A percentile compares a stretch with the other conserved stretches of the same genome.
phyloP scores from a whole-genome alignment of 2,888 invertebrate genomes.

The Silvanus unidentatus region DNA sequence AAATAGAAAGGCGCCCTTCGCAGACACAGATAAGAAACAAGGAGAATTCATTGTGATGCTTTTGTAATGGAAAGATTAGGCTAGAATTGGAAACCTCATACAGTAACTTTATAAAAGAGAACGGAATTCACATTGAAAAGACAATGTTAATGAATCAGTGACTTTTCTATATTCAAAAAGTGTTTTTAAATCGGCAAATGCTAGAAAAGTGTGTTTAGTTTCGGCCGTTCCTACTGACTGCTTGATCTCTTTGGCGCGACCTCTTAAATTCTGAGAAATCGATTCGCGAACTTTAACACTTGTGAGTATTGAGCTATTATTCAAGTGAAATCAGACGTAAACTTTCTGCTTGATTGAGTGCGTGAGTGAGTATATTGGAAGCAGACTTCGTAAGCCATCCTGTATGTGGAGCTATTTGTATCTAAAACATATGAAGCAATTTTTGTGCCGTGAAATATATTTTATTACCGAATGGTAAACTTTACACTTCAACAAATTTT shows the following conservation, averaged over 20 bases:
- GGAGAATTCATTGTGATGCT: constrained; percentile 34
- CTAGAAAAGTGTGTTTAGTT: constrained; percentile 4
- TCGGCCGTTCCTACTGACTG: constrained; percentile 3
- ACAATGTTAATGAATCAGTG: constrained; percentile 11
- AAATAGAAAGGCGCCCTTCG: constrained; percentile 13
- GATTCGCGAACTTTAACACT: constrained; percentile 35
- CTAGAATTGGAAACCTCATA: constrained; percentile 31
- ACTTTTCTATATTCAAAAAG: not conserved
- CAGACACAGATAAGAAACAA: constrained; percentile 25
- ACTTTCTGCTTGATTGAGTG: constrained; percentile 42
- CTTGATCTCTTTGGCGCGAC: constrained; percentile 25
- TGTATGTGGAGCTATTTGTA: constrained; percentile 11
- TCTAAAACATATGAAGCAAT: constrained; percentile 19
- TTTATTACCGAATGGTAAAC: constrained; percentile 27
- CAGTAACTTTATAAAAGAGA: constrained; percentile 21
- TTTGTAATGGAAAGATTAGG: constrained; percentile 35
- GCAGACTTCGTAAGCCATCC: constrained; percentile 15
- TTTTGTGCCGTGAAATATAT: constrained; percentile 26
- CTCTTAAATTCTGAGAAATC: constrained; percentile 28
- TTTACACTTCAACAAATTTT: constrained; percentile 28
- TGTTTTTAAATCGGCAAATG: too few relatives aligned
- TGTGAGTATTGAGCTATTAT: constrained; percentile 40
- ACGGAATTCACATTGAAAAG: constrained; percentile 16
- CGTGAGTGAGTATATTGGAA: constrained; percentile 33
- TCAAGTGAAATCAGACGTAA: constrained; percentile 44